These are phyloP conservation scores for Cheiracanthium punctorium DNA, from an alignment of 2,888 invertebrate species.

Conservation along the genomic window DNA sequence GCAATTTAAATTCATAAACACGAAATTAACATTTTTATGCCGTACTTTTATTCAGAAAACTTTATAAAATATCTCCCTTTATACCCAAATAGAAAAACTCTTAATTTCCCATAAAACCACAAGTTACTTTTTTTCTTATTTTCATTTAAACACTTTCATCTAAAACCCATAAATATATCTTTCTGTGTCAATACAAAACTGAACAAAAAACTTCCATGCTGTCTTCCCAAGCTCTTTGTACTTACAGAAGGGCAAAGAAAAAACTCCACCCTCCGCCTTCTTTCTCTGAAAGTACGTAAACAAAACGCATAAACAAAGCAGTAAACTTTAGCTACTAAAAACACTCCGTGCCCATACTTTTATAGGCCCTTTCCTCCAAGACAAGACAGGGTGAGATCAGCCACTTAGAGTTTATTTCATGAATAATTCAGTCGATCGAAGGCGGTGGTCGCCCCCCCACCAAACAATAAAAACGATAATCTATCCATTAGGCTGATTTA, in stretches of 20 bases:
- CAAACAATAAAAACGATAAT: conserved; percentile 70
- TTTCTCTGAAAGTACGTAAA: background rate
- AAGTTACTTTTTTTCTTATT: background rate
- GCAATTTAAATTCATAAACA: no score
- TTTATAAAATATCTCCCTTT: background rate
- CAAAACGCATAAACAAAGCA: conserved; percentile 14
- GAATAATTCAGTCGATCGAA: conserved; percentile 53
- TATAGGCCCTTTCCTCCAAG: background rate
- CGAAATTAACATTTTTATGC: no score
- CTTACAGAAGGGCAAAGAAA: no score
- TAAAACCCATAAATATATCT: background rate
- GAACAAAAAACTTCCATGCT: background rate
- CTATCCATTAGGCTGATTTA: conserved; percentile 68
- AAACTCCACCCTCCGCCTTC: no score
- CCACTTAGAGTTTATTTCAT: conserved; percentile 69
- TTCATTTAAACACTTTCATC: background rate
- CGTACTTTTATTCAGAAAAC: background rate
- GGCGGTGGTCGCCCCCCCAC: conserved; percentile 43
- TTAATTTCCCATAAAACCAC: background rate
- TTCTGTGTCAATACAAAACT: background rate
- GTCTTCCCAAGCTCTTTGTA: no score
- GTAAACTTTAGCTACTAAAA: conserved; percentile 6
- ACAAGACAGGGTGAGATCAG: conserved; percentile 68
- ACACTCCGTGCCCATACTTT: conserved; percentile 5
- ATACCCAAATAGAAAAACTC: background rate